Base-by-base conservation (phyloP, 2,113 vertebrate species). In the Bostrychus sinensis region DNA sequence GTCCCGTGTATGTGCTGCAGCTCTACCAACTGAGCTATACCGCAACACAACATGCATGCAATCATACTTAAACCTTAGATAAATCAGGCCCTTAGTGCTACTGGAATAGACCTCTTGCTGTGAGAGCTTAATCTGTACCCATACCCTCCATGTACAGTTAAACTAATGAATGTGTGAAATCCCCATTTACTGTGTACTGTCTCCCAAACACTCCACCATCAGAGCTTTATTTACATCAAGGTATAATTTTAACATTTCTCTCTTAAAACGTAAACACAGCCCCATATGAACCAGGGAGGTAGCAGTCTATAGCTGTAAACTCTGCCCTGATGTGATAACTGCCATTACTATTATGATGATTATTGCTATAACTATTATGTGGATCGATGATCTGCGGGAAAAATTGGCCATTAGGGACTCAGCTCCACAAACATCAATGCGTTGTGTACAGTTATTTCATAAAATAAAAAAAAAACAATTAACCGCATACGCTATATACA, bases 351-450 rank as follows among this genome's bases (percentile, higher is more conserved):
- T 50, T 36, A 42, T 67, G 39, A 66, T 38, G 20, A 36, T n/a
- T n/a, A 39, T 14, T n/a, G 26, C 28, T 8, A 20, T 3, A 37
- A 38, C 22, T 36, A 2, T 38, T n/a, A 28, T 30, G 43, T 34
- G 46, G 38, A 39, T 38, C 17, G 12, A 26, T 55, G 56, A 32
- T 51, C 43, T 38, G 61, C 39, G 38, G 14, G 16, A 61, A 56
- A 54, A 23, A 23, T 17, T 7, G 5, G 20, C 45, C 19, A 23
- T 48, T 22, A 48, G 45, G 10, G 45, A 10, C 9, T n/a, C n/a
- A n/a, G n/a, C n/a, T 39, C 5, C 37, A 34, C 23, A 39, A 51
- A 65, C 50, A 38, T 17, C 16, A 34, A 30, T 39, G 16, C 25
- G 14, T 23, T 17, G 5, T 39, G 3, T 13, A 22, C 19, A 23